phyloP scores from a whole-genome alignment of 2,888 invertebrate species.

The Leptogaster cylindrica region DNA sequence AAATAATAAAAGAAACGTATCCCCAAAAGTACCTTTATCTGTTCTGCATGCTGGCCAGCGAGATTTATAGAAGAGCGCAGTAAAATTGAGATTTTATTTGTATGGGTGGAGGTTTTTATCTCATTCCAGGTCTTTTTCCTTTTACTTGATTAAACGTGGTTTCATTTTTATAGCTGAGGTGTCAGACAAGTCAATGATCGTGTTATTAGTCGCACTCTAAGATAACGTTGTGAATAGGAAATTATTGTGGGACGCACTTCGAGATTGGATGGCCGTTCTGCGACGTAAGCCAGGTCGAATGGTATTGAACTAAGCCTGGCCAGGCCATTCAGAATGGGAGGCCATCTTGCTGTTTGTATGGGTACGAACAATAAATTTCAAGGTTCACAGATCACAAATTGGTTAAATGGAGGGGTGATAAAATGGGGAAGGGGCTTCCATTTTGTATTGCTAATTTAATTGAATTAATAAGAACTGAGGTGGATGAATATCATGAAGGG shows the following conservation, averaged over 20 bases:
- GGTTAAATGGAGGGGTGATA: slow-evolving; percentile 22
- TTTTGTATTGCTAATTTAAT: slow-evolving; percentile 30
- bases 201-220: slow-evolving; percentile 50
- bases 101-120: slow-evolving; percentile 26
- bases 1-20: not conserved
- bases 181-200: slow-evolving; percentile 51
- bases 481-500: not conserved
- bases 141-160: slow-evolving; percentile 37
- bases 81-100: slow-evolving; percentile 10
- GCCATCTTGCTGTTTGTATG: not conserved
- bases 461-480: slow-evolving; percentile 7
- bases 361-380: slow-evolving; percentile 20
- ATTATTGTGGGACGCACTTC: slow-evolving; percentile 50
- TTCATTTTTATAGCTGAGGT: slow-evolving; percentile 46
- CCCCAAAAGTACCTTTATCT: not conserved
- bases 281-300: slow-evolving; percentile 29
- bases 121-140: slow-evolving; percentile 3
- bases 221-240: slow-evolving; percentile 50
- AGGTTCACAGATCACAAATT: slow-evolving; percentile 29
- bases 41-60: not conserved
- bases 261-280: no score
- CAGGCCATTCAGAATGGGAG: not conserved
- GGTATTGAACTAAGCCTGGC: slow-evolving; percentile 27
- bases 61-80: slow-evolving; percentile 27
- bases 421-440: no score